Base-by-base conservation (phyloP, 2,888 invertebrate genomes). In the Hypomecis punctinalis region DNA sequence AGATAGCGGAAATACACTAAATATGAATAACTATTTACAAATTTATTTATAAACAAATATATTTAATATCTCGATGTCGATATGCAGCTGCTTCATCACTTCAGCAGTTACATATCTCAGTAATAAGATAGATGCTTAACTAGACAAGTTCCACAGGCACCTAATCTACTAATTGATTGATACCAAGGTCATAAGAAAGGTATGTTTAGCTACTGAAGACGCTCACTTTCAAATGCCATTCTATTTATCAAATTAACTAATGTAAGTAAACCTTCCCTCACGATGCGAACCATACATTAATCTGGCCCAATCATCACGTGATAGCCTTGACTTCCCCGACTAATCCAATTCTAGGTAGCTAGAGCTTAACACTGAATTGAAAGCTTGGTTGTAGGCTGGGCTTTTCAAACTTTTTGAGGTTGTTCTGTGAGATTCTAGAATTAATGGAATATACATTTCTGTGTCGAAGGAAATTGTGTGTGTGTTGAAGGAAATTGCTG, bases 371-470 rank as follows among this genome's bases (percentile, higher is more conserved):
- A 51, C 37, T 58, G 35, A 51, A 65, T 66, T 69, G 72, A 73
- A 68, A 74, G 74, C 71, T 77, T 74, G 73, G 71, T 68, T 61
- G 66, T 66, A 66, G 71, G 33, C 35, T 33, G 39, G 11, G 49
- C 6, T 36, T 37, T 36, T 49, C 49, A 49, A 49, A 49, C 36
- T 49, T 49, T 49, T 35, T 35, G n/a, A n/a, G 33, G 1, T 23
- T 23, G 1, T 1, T 7, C 40, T 7, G 5, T 39, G 40, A 40
- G 23, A 23, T 2, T 23, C 1, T 23, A 23, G 23, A 23, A 23
- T 23, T 23, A n/a, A n/a, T 3, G 23, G 23, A 23, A 23, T 2
- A 23, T 23, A 23, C 23, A 23, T 23, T 23, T n/a, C n/a, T n/a
- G n/a, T n/a, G n/a, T n/a, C n/a, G n/a, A n/a, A n/a, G n/a, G n/a